phyloP scores from a whole-genome alignment of 2,888 invertebrate species.

The Seladonia tumulorum region DNA sequence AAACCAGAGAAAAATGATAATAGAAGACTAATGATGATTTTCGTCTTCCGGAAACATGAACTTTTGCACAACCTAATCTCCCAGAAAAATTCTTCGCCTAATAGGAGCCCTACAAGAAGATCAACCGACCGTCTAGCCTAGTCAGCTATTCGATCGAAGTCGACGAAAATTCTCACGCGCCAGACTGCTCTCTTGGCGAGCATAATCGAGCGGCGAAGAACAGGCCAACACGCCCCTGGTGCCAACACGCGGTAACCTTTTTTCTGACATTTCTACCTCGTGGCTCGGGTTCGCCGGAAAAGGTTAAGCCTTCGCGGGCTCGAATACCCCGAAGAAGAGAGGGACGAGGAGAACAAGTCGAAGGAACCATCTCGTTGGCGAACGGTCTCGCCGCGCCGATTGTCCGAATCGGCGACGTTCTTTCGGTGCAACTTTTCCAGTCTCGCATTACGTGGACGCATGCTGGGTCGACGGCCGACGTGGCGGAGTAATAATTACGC shows the following conservation, averaged over 20 bases:
- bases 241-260: constrained; percentile 69
- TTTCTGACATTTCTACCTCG: constrained; percentile 73
- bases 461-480: neutral
- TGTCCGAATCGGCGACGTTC: neutral
- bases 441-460: neutral
- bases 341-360: neutral
- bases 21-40: no score
- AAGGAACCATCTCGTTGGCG: neutral
- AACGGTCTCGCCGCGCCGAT: neutral
- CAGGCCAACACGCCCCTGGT: constrained; percentile 71
- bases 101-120: neutral
- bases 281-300: constrained; percentile 69
- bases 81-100: neutral
- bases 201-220: constrained; percentile 64
- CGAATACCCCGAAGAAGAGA: constrained; percentile 49
- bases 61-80: no score
- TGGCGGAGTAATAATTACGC: neutral
- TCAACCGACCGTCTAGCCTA: neutral
- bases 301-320: constrained; percentile 68
- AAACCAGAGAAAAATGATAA: no score
- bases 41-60: no score
- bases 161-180: constrained; percentile 63
- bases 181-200: constrained; percentile 47
- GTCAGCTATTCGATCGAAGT: constrained; percentile 14
- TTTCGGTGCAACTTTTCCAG: neutral